Conservation (phyloP, 2,888 invertebrate genomes). For the Bellardia bayeri region DNA sequence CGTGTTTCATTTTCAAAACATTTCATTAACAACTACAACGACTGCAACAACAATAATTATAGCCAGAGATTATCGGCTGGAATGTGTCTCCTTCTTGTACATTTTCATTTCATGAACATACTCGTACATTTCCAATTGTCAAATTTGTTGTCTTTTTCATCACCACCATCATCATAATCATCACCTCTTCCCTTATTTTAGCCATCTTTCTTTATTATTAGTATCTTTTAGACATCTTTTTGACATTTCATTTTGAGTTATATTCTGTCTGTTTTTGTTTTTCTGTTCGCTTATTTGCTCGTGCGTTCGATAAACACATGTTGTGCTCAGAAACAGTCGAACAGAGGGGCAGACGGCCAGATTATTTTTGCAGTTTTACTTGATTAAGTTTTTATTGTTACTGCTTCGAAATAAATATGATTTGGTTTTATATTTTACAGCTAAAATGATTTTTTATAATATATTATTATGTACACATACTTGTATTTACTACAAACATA, state of each 20-base stretch:
- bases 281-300: slow-evolving; percentile 16
- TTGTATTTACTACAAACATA: neutral
- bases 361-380: slow-evolving; percentile 12
- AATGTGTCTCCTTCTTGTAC: slow-evolving; percentile 25
- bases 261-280: neutral
- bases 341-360: neutral
- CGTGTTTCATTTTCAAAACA: slow-evolving; percentile 61
- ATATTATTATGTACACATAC: neutral
- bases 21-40: slow-evolving; percentile 53
- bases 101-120: slow-evolving; percentile 27
- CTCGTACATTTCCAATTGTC: slow-evolving; percentile 61
- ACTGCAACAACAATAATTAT: slow-evolving; percentile 12
- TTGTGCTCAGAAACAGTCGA: neutral
- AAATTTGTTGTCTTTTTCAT: slow-evolving; percentile 46
- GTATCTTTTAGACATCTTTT: neutral
- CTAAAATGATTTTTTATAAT: neutral
- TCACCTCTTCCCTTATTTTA: neutral
- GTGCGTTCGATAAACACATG: slow-evolving; percentile 37
- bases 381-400: neutral
- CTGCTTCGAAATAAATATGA: slow-evolving; percentile 6
- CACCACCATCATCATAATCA: neutral
- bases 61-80: slow-evolving; percentile 41
- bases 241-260: slow-evolving; percentile 53
- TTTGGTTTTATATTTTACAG: slow-evolving; percentile 11
- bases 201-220: neutral